Evolutionary conservation across 92 coral and sea anemone genomes (phyloP).

Genomic region (Parazoanthus darwini): DNA sequence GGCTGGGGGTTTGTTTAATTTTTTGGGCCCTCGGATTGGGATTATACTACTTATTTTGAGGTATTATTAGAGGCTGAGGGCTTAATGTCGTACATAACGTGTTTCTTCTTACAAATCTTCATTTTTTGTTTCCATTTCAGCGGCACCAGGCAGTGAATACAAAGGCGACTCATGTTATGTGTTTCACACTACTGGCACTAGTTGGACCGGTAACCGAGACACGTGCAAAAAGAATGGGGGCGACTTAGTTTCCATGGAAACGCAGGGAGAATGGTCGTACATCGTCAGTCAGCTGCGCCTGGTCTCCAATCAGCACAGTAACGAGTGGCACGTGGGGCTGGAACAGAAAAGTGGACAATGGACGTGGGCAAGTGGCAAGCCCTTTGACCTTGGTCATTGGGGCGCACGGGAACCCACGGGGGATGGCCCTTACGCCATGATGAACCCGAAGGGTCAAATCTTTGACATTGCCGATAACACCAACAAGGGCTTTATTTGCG

Average conservation of each 20-base stretch:
- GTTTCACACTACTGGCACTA: constrained; percentile 15
- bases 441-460: constrained; percentile 9
- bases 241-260: constrained; percentile 27
- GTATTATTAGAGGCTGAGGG: too few relatives aligned
- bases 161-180: constrained; percentile 18
- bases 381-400: constrained; percentile 37
- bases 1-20: too few relatives aligned
- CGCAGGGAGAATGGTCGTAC: constrained; percentile 25
- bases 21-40: too few relatives aligned
- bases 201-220: constrained; percentile 33
- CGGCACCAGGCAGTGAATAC: not conserved
- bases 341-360: constrained; percentile 22
- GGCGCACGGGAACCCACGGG: constrained; percentile 21
- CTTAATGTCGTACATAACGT: too few relatives aligned
- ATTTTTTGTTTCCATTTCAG: not conserved
- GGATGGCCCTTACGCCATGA: constrained; percentile 40
- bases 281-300: constrained; percentile 21
- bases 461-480: constrained; percentile 7
- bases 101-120: too few relatives aligned
- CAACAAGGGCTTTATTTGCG: constrained; percentile 25
- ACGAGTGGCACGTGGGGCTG: constrained; percentile 34
- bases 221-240: constrained; percentile 24
- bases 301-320: not conserved
- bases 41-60: too few relatives aligned
- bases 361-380: constrained; percentile 20